A percentile compares a stretch with the other conserved stretches of the same genome.
Conservation (phyloP, 1,140 invertebrate genomes). For the Drosophila pseudoananassae region DNA sequence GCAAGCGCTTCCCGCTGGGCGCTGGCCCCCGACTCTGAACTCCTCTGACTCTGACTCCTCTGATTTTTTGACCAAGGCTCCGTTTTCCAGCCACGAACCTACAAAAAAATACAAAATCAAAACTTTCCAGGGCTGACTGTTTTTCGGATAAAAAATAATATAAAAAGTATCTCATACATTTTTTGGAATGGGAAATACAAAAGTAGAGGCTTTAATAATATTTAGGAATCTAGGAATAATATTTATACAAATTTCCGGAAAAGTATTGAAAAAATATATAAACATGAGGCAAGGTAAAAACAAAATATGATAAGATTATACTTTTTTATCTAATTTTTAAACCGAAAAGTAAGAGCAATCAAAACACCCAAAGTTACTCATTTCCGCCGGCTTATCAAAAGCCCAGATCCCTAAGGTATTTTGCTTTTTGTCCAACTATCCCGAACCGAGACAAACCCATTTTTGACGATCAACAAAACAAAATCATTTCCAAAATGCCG, state of each 20-base stretch:
- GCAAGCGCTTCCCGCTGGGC: conserved; percentile 79
- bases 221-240: no score
- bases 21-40: conserved; percentile 38
- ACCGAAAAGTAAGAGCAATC: no score
- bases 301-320: no score
- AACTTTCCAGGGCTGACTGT: background rate
- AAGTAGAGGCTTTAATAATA: no score
- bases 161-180: background rate
- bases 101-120: conserved; percentile 29
- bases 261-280: no score
- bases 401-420: conserved; percentile 17
- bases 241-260: no score
- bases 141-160: conserved; percentile 15
- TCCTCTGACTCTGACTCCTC: conserved; percentile 3
- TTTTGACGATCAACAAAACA: conserved; percentile 17
- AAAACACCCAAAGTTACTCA: conserved; percentile 1
- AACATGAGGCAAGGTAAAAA: no score
- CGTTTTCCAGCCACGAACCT: conserved; percentile 31
- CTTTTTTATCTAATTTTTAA: no score
- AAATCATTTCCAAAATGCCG: conserved; percentile 36
- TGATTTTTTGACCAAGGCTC: conserved; percentile 8
- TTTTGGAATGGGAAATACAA: background rate
- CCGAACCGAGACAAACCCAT: conserved; percentile 1
- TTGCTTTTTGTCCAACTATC: background rate
- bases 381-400: conserved; percentile 43